Percentiles rank a stretch among this genome's conserved stretches.
Conservation (phyloP, 1,140 invertebrate genomes). For the Zophobas atratus region DNA sequence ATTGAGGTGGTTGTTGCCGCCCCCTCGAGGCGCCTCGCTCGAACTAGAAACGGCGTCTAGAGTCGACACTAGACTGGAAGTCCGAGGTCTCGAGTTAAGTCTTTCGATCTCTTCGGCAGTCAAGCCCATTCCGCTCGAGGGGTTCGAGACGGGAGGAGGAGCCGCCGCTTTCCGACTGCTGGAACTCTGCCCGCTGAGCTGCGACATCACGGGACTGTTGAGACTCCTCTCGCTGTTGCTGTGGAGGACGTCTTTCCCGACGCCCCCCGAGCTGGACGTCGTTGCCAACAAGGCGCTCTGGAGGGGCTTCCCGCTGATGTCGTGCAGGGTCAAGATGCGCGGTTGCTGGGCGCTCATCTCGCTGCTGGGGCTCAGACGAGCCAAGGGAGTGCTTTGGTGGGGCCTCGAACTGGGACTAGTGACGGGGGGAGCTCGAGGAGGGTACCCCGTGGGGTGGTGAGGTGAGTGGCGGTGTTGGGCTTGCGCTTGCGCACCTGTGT, state of each 20-base stretch:
- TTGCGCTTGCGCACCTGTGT: slow-evolving; percentile 73
- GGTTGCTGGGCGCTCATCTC: slow-evolving; percentile 93
- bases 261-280: slow-evolving; percentile 87
- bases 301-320: slow-evolving; percentile 92
- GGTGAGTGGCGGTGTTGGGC: slow-evolving; percentile 82
- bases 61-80: slow-evolving; percentile 92
- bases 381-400: slow-evolving; percentile 90
- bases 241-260: slow-evolving; percentile 86
- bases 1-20: slow-evolving; percentile 72
- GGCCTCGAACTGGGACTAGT: slow-evolving; percentile 75
- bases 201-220: slow-evolving; percentile 93
- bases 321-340: slow-evolving; percentile 91
- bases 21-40: slow-evolving; percentile 83
- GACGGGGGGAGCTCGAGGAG: slow-evolving; percentile 80
- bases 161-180: slow-evolving; percentile 79
- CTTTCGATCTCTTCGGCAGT: slow-evolving; percentile 95
- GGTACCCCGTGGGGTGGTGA: slow-evolving; percentile 77
- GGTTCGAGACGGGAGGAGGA: slow-evolving; percentile 73
- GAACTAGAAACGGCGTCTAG: slow-evolving; percentile 93
- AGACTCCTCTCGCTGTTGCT: slow-evolving; percentile 92
- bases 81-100: slow-evolving; percentile 87
- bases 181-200: slow-evolving; percentile 87
- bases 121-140: slow-evolving; percentile 82
- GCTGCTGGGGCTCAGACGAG: slow-evolving; percentile 91
- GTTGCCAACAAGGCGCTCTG: slow-evolving; percentile 91